Conservation (phyloP, 1,140 invertebrate genomes). For the Neotoxoptera formosana region DNA sequence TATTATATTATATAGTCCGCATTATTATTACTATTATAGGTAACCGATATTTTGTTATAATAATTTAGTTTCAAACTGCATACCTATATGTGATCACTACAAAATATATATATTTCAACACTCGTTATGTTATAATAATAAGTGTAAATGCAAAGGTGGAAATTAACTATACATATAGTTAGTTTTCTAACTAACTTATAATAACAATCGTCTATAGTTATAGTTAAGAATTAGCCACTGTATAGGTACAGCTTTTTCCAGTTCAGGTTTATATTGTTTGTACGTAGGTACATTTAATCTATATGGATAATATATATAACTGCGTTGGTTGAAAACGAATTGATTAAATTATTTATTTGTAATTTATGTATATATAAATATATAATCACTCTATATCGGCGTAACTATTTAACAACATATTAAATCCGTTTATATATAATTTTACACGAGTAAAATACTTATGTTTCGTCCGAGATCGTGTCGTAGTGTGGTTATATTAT, state of each 20-base stretch:
- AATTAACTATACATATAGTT: neutral
- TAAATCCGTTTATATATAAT: too few species aligned
- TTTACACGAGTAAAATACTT: too few species aligned
- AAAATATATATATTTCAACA: neutral
- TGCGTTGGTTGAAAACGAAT: neutral
- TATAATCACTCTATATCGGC: neutral
- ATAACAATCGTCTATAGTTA: neutral
- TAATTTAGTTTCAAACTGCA: neutral
- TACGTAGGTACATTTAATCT: too few species aligned
- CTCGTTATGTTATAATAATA: neutral
- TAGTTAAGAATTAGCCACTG: neutral
- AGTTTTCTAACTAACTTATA: neutral
- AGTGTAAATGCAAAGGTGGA: neutral
- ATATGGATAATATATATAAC: too few species aligned
- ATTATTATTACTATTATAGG: neutral
- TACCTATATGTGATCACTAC: too few species aligned
- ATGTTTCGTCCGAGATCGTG: too few species aligned
- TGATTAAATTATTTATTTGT: neutral
- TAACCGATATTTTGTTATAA: neutral
- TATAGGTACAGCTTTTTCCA: neutral
- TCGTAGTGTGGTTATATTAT: too few species aligned
- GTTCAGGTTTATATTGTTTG: neutral
- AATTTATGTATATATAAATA: too few species aligned
- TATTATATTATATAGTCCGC: too few species aligned
- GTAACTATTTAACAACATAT: too few species aligned